Evolutionary conservation across 1,140 invertebrate species (phyloP), one percentile per base, ranked within the genome.

Genomic region (Charaxes varanes): DNA sequence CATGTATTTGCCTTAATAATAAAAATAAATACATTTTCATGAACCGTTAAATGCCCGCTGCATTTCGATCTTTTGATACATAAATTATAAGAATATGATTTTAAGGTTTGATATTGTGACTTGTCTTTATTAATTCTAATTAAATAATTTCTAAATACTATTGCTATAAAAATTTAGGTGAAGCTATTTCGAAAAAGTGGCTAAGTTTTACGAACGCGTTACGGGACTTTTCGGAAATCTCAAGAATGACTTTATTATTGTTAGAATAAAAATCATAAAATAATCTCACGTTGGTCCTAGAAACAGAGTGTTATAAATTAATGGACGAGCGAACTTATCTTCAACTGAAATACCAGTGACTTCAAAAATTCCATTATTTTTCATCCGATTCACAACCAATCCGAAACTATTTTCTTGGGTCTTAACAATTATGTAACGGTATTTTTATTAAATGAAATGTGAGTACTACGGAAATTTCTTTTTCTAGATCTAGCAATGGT

Each of bases 31-130:
- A 31, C 6, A 48, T 62, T 57, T 61, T 60, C 62, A 55, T 61
- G 59, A 57, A 59, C 62, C 61, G 40, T 22, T 28, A 44, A 30
- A 42, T 17, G 17, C 16, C 13, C 7, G 11, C 1, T 41, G 19
- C 27, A 49, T 66, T 69, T 65, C 52, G 57, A 66, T 63, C 56
- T 70, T 73, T 72, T 61, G 48, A 62, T 70, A 57, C 41, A 55
- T 59, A 56, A 45, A 40, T 45, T 37, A 35, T 55, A 59, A 54
- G 50, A 32, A 21, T 66, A 63, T 66, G 48, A 49, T 68, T 74
- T 60, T 60, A 73, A 61, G 58, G 56, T 74, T 69, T 67, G 70
- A 74, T 71, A 72, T 72, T 67, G 68, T 72, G 71, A 68, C 41
- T 62, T 68, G 65, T 65, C 60, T 51, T 66, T 62, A 50, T 65